Conservation (phyloP, 2,113 vertebrate genomes). For the Amblyornis subalaris region DNA sequence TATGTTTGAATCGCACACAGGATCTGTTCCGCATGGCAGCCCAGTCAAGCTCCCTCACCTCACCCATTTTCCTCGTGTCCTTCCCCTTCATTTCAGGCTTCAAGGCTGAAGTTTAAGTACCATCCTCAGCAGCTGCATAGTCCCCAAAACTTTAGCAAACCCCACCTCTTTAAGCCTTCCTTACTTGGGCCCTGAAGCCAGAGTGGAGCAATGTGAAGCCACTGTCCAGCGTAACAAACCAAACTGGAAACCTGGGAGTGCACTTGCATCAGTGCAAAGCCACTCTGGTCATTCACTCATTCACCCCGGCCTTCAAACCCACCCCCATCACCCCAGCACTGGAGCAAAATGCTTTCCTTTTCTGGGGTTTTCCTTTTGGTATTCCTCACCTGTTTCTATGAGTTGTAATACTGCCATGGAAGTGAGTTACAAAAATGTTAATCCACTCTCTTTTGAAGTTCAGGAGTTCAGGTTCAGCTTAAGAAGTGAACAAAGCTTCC, state of each 20-base stretch:
- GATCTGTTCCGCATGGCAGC: not conserved
- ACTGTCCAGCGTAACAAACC: not conserved
- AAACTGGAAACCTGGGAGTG: not conserved
- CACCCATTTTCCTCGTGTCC: not conserved
- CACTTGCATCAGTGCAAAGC: not conserved
- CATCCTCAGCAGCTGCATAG: not conserved
- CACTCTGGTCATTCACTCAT: not conserved
- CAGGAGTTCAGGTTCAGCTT: not conserved
- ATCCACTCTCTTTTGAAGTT: not conserved
- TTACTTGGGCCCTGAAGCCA: not conserved
- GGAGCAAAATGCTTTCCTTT: not conserved
- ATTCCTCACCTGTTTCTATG: not conserved
- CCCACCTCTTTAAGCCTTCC: not conserved
- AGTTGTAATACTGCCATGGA: not conserved
- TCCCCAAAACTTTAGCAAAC: not conserved
- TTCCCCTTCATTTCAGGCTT: not conserved
- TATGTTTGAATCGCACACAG: not conserved
- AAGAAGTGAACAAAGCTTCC: not conserved
- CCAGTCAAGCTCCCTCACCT: not conserved
- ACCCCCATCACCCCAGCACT: not conserved
- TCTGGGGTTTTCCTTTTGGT: not conserved
- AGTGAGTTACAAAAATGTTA: not conserved
- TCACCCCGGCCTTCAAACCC: not conserved
- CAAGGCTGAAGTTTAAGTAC: not conserved
- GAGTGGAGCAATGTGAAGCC: fast-evolving